Evolutionary conservation across 2,113 vertebrate genomes (phyloP), one percentile per base, ranked within the genome.

Genomic region (Nipponia nippon): DNA sequence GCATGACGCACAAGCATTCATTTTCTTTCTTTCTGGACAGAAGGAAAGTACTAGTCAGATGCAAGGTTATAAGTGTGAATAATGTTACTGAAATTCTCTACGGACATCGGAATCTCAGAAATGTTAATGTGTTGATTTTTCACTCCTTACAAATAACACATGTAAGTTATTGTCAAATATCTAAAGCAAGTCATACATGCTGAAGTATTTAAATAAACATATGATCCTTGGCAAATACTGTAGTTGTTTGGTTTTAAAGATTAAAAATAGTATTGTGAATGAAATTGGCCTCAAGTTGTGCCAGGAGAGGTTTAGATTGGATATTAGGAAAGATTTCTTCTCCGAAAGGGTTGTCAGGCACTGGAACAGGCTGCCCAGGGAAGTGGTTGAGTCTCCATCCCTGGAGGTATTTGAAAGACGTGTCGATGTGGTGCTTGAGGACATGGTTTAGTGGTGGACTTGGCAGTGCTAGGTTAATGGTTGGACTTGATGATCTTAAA

Each of bases 161-260:
- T 71, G 9, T 70, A 89, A 90, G 53, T 90, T 89, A 77, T 62
- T 95, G 69, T 69, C 38, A 92, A 91, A 65, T 77, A 87, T 46
- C 59, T 66, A 84, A 86, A 81, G 59, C 34, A 90, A 90, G 62
- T 70, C 40, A 49, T 49, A 83, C 56, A 38, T 73, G 40, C 29
- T 82, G 29, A 62, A 87, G 20, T 50, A 21, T 91, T 95, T 81
- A 78, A 96, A 86, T 81, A 90, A 94, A 94, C 8, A 30, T 94
- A 44, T 70, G 53, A 95, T 95, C 82, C 19, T 78, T 85, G n/a
- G 32, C 21, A 89, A 93, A 90, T 81, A 23, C 76, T 89, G 7
- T 19, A 49, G 27, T 25, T 80, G 21, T 76, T 13, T 93, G 80
- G 13, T 8, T 92, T 90, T 77, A 77, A 92, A 86, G 22, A 27